These are phyloP conservation scores for Camponotus vicinus DNA, from an alignment of 1,140 invertebrate species.

Conservation along the genomic window DNA sequence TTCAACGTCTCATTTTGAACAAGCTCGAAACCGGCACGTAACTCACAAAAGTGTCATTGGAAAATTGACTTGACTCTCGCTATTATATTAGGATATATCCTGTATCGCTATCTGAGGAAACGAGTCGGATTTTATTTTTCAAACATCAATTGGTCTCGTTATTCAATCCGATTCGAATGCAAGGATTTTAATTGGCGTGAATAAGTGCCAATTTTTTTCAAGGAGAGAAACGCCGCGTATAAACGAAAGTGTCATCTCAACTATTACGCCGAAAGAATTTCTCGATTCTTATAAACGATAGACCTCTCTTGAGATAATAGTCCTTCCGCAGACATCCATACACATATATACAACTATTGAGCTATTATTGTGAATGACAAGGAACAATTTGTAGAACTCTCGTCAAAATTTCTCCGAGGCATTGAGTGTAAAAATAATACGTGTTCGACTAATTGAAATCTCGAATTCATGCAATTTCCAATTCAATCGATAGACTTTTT, in stretches of 20 bases:
- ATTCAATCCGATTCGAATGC: neutral
- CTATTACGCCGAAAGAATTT: neutral
- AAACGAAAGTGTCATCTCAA: neutral
- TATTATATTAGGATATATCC: neutral
- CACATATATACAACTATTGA: neutral
- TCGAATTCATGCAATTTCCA: neutral
- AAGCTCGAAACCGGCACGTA: slow-evolving; percentile 55
- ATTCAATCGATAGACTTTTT: neutral
- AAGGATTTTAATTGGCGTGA: slow-evolving; percentile 31
- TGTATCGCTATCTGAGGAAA: neutral
- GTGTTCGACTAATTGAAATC: neutral
- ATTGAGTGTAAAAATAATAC: neutral
- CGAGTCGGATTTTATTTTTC: neutral
- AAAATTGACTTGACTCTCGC: slow-evolving; percentile 59
- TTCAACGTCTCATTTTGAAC: slow-evolving; percentile 40
- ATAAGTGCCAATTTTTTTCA: slow-evolving; percentile 42
- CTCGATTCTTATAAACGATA: neutral
- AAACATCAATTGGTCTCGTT: slow-evolving; percentile 31
- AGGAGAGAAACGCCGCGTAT: too few species aligned
- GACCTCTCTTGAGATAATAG: neutral
- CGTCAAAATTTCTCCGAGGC: neutral
- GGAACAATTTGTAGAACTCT: neutral
- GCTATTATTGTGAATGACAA: neutral
- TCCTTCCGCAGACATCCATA: neutral
- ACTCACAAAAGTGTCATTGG: slow-evolving; percentile 63